These are phyloP conservation scores for Drosophila neutralis DNA, from an alignment of 2,888 invertebrate genomes.

Conservation along the genomic window DNA sequence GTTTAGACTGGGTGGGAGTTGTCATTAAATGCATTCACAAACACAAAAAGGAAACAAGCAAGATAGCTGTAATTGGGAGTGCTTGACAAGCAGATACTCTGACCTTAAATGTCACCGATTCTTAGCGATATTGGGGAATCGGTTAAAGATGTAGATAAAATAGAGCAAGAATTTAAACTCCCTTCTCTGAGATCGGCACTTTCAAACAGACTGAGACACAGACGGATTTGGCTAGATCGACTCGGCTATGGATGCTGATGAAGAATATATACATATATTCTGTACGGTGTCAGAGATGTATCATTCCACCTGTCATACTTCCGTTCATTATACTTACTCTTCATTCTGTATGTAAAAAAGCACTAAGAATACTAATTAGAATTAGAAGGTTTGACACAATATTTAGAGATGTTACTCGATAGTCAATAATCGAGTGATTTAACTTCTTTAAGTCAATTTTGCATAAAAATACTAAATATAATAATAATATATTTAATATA, in stretches of 20 bases:
- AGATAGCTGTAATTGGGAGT: neutral
- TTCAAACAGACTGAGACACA: neutral
- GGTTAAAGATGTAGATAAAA: neutral
- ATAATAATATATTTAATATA: neutral
- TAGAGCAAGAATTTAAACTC: neutral
- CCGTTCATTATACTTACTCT: no score
- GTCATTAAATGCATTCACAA: constrained; percentile 65
- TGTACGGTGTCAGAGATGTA: neutral
- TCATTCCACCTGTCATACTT: neutral
- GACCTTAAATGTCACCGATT: neutral
- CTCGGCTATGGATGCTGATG: neutral
- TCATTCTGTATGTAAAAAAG: no score
- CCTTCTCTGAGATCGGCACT: neutral
- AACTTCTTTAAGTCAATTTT: neutral
- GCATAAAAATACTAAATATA: neutral
- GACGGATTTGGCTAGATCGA: neutral
- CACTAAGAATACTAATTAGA: no score
- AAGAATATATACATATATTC: neutral
- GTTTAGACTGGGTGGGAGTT: constrained; percentile 4
- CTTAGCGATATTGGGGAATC: neutral
- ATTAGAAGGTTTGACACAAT: neutral
- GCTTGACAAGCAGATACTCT: constrained; percentile 1
- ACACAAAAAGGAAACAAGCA: neutral
- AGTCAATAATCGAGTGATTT: neutral
- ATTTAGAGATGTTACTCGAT: neutral